Base-by-base conservation (phyloP, 2,888 invertebrate species). In the Margaritifera margaritifera region DNA sequence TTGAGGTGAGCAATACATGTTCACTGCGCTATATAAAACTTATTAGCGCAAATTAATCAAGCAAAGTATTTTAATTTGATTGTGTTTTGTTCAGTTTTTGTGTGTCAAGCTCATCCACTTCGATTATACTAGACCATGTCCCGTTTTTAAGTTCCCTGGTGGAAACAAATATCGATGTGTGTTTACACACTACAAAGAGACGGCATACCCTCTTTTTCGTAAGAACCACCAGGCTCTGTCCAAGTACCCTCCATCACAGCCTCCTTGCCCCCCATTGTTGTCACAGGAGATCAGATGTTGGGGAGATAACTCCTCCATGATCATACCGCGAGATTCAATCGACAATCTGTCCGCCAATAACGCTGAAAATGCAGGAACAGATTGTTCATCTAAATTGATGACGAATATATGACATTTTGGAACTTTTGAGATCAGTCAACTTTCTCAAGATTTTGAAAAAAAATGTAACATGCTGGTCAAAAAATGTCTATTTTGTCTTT, bases 171-270 rank as follows among this genome's bases (percentile, higher is more conserved):
- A 15, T 64, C n/a, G 6, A 2, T 42, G 42, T 42, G 15, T 56
- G 31, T 64, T 22, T 20, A 11, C 61, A 68, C 64, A 65, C 63
- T 58, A 70, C 15, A 42, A 11, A 24, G 25, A 66, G 58, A 55
- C 18, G 51, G 80, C 87, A 75, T 82, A 92, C 92, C 92, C 92
- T 67, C 93, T 93, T 89, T 93, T 94, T 74, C 94, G 92, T 70
- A 96, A 92, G 90, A 93, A 98, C 90, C 94, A 94, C 98, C 98
- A 98, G 0, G 97, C 97, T 66, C 94, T 92, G 87, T 98, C 97
- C 77, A 98, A 92, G 87, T 96, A 93, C 0, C 98, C 98, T 0
- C 97, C 97, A 53, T 92, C 91, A 88, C 98, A 98, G 42, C 95
- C 96, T 74, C 92, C 92, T 70, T 87, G 85, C 71, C 93, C 92